Base-by-base conservation (phyloP, 2,888 invertebrate genomes). In the Sipha maydis region DNA sequence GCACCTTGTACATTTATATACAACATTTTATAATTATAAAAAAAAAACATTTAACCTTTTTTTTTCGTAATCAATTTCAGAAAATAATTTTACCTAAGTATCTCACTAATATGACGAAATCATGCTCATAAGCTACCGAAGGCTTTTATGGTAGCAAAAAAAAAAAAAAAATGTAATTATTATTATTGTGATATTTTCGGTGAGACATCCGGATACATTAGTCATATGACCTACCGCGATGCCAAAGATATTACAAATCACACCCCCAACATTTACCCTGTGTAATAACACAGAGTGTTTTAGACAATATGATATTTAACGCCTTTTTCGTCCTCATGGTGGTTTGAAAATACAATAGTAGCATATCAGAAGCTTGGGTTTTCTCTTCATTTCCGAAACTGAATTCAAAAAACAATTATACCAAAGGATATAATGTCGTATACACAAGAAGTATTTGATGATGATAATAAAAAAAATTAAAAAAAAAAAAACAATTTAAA, bases 281-380 rank as follows among this genome's bases (percentile, higher is more conserved):
- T 48, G 9, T 85, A 85, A 77, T 77, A 85, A 77, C 48, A 67
- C 69, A 41, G 31, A 67, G 67, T 14, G 77, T 73, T 67, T 80
- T 88, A 88, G 80, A 88, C 86, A 88, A 88, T 88, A 80, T 80
- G 86, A 88, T 73, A 88, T 88, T 88, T 88, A 80, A 88, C 86
- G 86, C 86, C 80, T 88, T 85, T 85, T 88, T 80, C 61, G 54
- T n/a, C 31, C 67, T 85, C 67, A 31, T n/a, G 67, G 61, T 61
- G 34, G 34, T 61, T 80, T 61, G 17, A 41, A 84, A 67, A 85
- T 25, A 85, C 85, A 85, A 85, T 77, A 77, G 76, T 73, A 56
- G 71, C 34, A 19, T 76, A 69, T 67, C 76, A 76, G 61, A 67
- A 76, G 61, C 76, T 17, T 41, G 67, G 85, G 77, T 85, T 77